These are phyloP conservation scores for Cygnus atratus DNA, from an alignment of 2,113 vertebrate genomes.

Conservation along the genomic window DNA sequence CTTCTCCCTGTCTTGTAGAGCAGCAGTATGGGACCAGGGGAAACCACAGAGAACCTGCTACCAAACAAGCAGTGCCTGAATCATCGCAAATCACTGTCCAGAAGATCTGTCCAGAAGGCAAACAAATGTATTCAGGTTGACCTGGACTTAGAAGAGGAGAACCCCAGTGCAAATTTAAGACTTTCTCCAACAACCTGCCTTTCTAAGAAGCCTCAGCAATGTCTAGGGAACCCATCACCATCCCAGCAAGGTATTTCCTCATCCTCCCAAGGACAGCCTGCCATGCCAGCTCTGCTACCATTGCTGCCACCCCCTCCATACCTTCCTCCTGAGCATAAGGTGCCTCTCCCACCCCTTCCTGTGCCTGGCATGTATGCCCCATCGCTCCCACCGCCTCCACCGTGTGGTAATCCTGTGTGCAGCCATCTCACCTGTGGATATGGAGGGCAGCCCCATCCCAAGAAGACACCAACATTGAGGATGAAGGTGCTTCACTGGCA, in stretches of 20 bases:
- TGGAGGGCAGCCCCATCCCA: background rate
- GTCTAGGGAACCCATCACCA: accelerated
- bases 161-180: background rate
- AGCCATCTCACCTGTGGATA: conserved; percentile 50
- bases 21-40: conserved; percentile 66
- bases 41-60: conserved; percentile 77
- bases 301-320: background rate
- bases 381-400: accelerated
- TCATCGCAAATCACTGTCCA: conserved; percentile 23
- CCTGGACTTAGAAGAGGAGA: background rate
- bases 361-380: background rate
- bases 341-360: background rate
- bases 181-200: background rate
- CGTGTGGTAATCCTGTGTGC: conserved; percentile 59
- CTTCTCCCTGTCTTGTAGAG: background rate
- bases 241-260: background rate
- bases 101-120: conserved; percentile 44
- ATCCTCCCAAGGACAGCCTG: background rate
- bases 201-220: background rate
- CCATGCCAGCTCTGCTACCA: background rate
- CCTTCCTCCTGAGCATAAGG: background rate
- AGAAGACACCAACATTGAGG: conserved; percentile 75
- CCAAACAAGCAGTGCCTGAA: conserved; percentile 61
- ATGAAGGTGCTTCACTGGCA: conserved; percentile 98
- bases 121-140: conserved; percentile 82